phyloP scores from a whole-genome alignment of 2,888 invertebrate species.

The Volucella inflata region DNA sequence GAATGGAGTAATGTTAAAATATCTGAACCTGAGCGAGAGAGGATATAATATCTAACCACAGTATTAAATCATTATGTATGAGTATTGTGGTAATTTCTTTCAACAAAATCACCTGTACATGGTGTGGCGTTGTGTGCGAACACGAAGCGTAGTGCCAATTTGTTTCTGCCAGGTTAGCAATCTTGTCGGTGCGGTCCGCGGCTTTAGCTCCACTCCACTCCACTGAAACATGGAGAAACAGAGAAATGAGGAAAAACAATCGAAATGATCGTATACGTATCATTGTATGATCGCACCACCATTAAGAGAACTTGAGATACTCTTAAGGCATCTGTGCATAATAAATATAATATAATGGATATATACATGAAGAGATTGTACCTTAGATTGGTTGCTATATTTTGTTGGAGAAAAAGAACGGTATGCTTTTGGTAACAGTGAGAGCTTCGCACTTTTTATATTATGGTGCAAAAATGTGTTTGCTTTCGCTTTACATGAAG shows the following conservation, averaged over 20 bases:
- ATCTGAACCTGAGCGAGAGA: conserved; percentile 19
- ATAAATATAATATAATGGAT: conserved; percentile 20
- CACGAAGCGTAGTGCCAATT: conserved; percentile 50
- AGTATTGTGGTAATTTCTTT: conserved; percentile 59
- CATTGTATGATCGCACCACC: too few relatives aligned
- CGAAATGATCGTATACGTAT: not conserved
- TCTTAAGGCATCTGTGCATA: not conserved
- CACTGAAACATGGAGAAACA: not conserved
- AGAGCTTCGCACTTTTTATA: not conserved
- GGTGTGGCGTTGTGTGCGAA: conserved; percentile 37
- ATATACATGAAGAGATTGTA: not conserved
- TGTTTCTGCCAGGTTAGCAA: conserved; percentile 54
- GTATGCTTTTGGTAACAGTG: not conserved
- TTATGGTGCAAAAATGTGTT: not conserved
- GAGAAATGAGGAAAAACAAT: conserved; percentile 10
- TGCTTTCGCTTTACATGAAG: not conserved
- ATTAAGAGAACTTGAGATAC: conserved; percentile 13
- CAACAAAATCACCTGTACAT: conserved; percentile 11
- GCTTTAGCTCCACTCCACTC: not conserved
- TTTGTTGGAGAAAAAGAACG: conserved; percentile 5
- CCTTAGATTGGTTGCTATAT: conserved; percentile 8
- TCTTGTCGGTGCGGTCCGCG: conserved; percentile 3
- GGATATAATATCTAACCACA: conserved; percentile 37
- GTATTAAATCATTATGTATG: conserved; percentile 40
- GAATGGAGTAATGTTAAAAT: conserved; percentile 22